Conservation (phyloP, 2,888 invertebrate genomes). For the Polymixis flavicincta region DNA sequence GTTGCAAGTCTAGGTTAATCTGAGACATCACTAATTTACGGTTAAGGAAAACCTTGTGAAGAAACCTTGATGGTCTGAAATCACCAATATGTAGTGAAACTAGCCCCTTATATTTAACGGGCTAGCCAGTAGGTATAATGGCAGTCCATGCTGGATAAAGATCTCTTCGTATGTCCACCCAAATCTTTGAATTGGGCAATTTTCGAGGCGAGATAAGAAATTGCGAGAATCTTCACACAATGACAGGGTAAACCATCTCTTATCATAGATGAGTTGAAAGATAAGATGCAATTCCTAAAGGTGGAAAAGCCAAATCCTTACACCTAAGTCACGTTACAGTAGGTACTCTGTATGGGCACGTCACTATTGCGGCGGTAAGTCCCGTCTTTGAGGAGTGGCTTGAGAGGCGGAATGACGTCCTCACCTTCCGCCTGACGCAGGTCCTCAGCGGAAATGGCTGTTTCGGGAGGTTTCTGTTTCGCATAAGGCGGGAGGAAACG, state of each 20-base stretch:
- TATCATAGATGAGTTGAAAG: slow-evolving; percentile 11
- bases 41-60: slow-evolving; percentile 19
- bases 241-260: slow-evolving; percentile 22
- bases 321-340: slow-evolving; percentile 13
- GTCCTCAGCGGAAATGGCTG: too few species aligned
- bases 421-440: too few species aligned
- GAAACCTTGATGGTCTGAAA: slow-evolving; percentile 12
- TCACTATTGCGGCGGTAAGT: too few species aligned
- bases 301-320: slow-evolving; percentile 5
- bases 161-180: neutral
- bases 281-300: slow-evolving; percentile 15
- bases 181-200: neutral
- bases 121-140: neutral
- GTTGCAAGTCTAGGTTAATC: slow-evolving; percentile 6
- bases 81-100: neutral
- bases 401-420: too few species aligned
- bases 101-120: neutral
- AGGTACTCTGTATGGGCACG: too few species aligned
- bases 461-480: too few species aligned
- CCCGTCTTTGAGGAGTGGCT: too few species aligned
- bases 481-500: too few species aligned
- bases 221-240: slow-evolving; percentile 4
- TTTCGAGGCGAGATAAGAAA: slow-evolving; percentile 17
- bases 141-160: neutral
- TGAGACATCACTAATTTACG: slow-evolving; percentile 17